Evolutionary conservation across 2,113 vertebrate species (phyloP), one percentile per base, ranked within the genome.

Genomic region (Nanorana parkeri): DNA sequence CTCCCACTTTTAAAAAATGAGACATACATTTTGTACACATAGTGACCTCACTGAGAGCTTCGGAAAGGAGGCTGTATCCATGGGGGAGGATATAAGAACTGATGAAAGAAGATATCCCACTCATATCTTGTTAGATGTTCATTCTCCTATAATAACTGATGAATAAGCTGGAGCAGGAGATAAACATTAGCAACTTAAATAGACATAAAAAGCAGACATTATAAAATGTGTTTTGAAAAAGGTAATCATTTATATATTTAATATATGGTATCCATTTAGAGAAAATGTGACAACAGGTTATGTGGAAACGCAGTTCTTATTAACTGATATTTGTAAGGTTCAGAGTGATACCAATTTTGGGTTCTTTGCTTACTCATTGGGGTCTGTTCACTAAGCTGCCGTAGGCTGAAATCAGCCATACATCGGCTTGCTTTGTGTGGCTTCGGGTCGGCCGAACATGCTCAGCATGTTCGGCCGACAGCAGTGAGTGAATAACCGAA

Each of bases 61-160:
- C 6, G 16, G 56, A 41, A 56, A 32, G 20, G 13, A 60, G 47
- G 19, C 23, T 36, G 60, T 51, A 65, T 77, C 64, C 51, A 65
- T 64, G 36, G 28, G 36, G 74, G 74, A 77, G 60, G 74, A 65
- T 77, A 77, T 21, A 65, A 51, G 60, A 64, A 64, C 21, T 77
- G 74, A 28, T 64, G 21, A 77, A 36, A 63, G 32, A 21, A 17
- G 29, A 77, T 26, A 51, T 26, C 36, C 60, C 74, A 64, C 60
- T 77, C 36, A 65, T 77, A 52, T 65, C 52, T 63, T 36, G n/a
- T 6, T 64, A 28, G n/a, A 64, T 64, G 32, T 52, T 17, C 36
- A 47, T 47, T 76, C n/a, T 47, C 32, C 64, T 63, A 77, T 77
- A 60, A 65, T 64, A 36, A 60, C 16, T 77, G 74, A 77, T 77